Percentiles rank a stretch among this genome's conserved stretches.
phyloP scores from a whole-genome alignment of 92 coral and sea anemone genomes.

The Porites evermanni region DNA sequence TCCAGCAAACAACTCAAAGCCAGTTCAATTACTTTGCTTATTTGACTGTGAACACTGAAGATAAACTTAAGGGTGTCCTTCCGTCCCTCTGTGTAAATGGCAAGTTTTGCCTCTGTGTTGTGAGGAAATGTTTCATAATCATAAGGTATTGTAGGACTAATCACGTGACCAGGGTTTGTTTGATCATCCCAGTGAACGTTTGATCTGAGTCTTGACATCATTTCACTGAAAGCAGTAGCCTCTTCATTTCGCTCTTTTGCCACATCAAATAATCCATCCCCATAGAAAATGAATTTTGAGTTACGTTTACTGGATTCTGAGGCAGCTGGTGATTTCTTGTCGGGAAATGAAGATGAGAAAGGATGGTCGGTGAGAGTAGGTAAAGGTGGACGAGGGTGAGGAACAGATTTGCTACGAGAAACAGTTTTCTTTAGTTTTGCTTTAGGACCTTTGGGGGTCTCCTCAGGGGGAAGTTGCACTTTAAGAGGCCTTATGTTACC shows the following conservation, averaged over 20 bases:
- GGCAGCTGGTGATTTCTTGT: slow-evolving; percentile 31
- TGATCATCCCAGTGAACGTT: slow-evolving; percentile 72
- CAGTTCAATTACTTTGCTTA: slow-evolving; percentile 75
- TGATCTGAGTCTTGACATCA: slow-evolving; percentile 79
- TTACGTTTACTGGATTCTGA: slow-evolving; percentile 22
- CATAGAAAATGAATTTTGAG: slow-evolving; percentile 65
- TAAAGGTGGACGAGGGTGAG: slow-evolving; percentile 55
- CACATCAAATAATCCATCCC: slow-evolving; percentile 94
- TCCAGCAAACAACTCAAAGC: slow-evolving; percentile 78
- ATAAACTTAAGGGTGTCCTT: slow-evolving; percentile 79
- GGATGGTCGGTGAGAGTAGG: slow-evolving; percentile 47
- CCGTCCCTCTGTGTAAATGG: slow-evolving; percentile 81
- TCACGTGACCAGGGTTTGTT: slow-evolving; percentile 87
- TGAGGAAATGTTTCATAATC: slow-evolving; percentile 72
- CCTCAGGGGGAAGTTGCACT: slow-evolving; percentile 71
- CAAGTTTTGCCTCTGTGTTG: slow-evolving; percentile 72
- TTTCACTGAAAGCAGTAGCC: slow-evolving; percentile 85
- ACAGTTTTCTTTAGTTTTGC: not conserved
- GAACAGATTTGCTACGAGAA: slow-evolving; percentile 16
- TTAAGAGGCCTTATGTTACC: slow-evolving; percentile 45
- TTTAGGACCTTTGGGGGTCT: slow-evolving; percentile 18
- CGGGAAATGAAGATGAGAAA: slow-evolving; percentile 49
- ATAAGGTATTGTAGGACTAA: slow-evolving; percentile 93
- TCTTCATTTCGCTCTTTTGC: slow-evolving; percentile 95
- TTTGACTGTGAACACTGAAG: slow-evolving; percentile 70